Base-by-base conservation (phyloP, 2,888 invertebrate species). In the Sarcophaga caerulescens region DNA sequence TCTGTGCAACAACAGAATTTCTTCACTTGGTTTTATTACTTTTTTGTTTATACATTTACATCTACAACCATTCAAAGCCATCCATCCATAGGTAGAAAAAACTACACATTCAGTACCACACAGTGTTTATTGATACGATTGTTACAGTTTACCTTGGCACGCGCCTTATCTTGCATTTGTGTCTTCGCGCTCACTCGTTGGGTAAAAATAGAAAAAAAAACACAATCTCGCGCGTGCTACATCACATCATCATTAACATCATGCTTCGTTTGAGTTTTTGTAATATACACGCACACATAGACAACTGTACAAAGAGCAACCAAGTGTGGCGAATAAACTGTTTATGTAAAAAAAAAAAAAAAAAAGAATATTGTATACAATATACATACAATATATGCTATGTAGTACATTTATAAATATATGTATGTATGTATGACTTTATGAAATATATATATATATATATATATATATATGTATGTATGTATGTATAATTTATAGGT, bases 171-270 rank as follows among this genome's bases (percentile, higher is more conserved):
- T 78, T 83, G 68, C 78, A 83, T 68, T 83, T 78, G 21, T 78
- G 83, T 73, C 83, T 83, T 83, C 68, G 78, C 78, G 83, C 44
- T 83, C 78, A 59, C 77, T 78, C 66, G 23, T 35, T 83, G 62
- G 52, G 62, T 71, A 21, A 8, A 8, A 65, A 80, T 65, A 62
- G 1, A 62, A 8, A 45, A 19, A 60, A 80, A 80, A 73, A 66
- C 77, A 82, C 45, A 45, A 83, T 83, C 78, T 62, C 78, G 83
- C 83, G 83, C 83, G 83, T 83, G 83, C 83, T 83, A 83, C 73
- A 83, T 78, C 73, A 78, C 78, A 78, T 83, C 73, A 83, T 83
- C 77, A 82, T 82, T 82, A 82, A 77, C 82, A 83, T 83, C 83
- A 83, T 83, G 83, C 73, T 83, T 83, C 83, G 83, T 68, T 83